Conservation (phyloP, 37 sponge, comb jelly and placozoan genomes). For the Diacarnus erythraeanus region DNA sequence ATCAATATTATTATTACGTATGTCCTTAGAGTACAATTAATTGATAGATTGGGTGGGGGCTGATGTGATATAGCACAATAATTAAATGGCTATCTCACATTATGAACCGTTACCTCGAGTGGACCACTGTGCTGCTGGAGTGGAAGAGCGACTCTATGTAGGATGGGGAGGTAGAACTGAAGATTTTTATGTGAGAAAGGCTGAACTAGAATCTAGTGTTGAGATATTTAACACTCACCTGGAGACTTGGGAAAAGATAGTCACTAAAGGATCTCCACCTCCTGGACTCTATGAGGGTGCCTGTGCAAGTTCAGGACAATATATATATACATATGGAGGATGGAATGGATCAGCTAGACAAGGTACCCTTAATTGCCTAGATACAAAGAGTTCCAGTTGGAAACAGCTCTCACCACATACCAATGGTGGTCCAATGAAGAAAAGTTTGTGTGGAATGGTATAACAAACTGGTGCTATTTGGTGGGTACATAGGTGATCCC, state of each 20-base stretch:
- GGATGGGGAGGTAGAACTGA: background rate
- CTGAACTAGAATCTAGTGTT: background rate
- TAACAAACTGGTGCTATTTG: background rate
- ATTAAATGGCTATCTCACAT: background rate
- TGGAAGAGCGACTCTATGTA: background rate
- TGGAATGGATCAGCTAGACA: background rate
- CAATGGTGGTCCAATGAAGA: background rate
- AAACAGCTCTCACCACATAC: background rate
- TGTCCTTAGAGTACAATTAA: no score
- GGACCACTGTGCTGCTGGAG: background rate
- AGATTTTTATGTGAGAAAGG: background rate
- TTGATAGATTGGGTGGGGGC: no score
- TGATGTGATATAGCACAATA: no score
- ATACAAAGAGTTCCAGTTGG: background rate
- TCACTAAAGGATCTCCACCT: background rate
- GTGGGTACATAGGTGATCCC: background rate
- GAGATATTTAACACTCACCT: background rate
- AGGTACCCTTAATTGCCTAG: background rate
- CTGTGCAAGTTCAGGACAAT: background rate
- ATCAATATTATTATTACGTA: no score
- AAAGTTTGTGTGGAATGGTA: background rate
- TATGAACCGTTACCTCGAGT: background rate
- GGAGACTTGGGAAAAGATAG: background rate
- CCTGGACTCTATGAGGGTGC: background rate
- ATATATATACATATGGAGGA: background rate